Conservation (phyloP, 2,113 vertebrate species). For the Tragelaphus imberbis region DNA sequence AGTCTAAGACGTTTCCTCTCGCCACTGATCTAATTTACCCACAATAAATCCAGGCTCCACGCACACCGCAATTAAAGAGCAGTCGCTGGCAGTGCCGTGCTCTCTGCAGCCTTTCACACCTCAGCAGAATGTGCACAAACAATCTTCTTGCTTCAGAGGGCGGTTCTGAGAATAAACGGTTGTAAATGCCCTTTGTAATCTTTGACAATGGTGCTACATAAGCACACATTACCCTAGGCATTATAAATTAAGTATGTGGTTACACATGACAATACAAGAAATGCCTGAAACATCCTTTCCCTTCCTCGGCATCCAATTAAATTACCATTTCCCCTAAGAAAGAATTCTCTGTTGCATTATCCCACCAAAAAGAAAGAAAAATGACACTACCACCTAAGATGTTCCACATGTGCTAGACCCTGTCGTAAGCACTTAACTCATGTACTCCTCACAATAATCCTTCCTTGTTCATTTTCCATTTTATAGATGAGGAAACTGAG, state of each 20-base stretch:
- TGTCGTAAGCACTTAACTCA: neutral
- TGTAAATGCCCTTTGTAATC: constrained; percentile 37
- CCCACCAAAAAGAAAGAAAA: neutral
- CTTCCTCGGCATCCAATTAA: constrained; percentile 27
- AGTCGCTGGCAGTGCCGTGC: neutral
- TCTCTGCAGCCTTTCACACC: constrained; percentile 21
- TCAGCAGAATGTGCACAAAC: neutral
- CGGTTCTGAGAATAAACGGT: constrained; percentile 20
- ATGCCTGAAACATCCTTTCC: constrained; percentile 23
- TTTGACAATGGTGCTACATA: constrained; percentile 6
- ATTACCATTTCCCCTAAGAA: constrained; percentile 31
- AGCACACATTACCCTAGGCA: neutral
- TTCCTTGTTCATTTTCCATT: neutral
- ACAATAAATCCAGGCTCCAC: neutral
- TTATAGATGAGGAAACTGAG: neutral
- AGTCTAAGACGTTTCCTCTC: neutral
- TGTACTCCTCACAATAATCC: neutral
- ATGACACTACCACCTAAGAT: neutral
- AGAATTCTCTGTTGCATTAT: neutral
- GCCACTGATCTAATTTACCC: neutral
- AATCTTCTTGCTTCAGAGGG: neutral
- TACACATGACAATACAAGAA: constrained; percentile 33
- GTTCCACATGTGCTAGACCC: neutral
- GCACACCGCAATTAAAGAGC: constrained; percentile 2
- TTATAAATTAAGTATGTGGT: constrained; percentile 40